These are phyloP conservation scores for Cerceris rybyensis DNA, from an alignment of 2,888 invertebrate genomes.

Conservation along the genomic window DNA sequence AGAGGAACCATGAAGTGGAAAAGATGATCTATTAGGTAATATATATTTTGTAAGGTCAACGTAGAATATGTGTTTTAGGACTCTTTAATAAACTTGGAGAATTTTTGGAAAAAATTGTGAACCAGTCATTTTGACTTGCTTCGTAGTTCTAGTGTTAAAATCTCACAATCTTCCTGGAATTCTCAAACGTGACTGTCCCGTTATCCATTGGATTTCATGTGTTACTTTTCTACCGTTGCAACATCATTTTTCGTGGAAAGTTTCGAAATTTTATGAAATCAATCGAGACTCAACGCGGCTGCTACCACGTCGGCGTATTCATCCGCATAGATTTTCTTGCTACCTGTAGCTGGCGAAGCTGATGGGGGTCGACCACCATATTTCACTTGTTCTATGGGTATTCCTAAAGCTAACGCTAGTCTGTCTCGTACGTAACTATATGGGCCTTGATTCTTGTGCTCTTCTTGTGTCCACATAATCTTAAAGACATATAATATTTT, in stretches of 20 bases:
- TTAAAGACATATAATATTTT: neutral
- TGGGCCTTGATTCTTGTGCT: slow-evolving; percentile 94
- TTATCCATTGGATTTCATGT: neutral
- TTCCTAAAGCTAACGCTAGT: slow-evolving; percentile 65
- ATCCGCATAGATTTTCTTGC: slow-evolving; percentile 68
- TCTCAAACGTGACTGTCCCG: neutral
- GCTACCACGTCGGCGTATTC: slow-evolving; percentile 66
- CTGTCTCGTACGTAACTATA: slow-evolving; percentile 86
- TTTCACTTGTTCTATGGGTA: slow-evolving; percentile 64
- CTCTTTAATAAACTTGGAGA: too few species aligned
- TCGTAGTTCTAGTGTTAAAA: too few species aligned
- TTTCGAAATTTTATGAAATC: neutral
- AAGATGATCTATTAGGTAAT: too few species aligned
- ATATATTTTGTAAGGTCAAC: too few species aligned
- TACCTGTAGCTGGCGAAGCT: slow-evolving; percentile 73
- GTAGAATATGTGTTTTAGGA: neutral
- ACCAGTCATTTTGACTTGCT: too few species aligned
- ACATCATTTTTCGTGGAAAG: neutral
- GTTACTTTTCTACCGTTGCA: neutral
- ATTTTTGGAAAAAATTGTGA: too few species aligned
- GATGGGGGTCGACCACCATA: slow-evolving; percentile 72
- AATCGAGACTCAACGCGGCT: slow-evolving; percentile 63
- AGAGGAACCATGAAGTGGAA: too few species aligned
- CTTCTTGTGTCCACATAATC: slow-evolving; percentile 90
- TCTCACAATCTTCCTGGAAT: neutral